phyloP scores from a whole-genome alignment of 2,888 invertebrate genomes.

The Drosophila putrida region DNA sequence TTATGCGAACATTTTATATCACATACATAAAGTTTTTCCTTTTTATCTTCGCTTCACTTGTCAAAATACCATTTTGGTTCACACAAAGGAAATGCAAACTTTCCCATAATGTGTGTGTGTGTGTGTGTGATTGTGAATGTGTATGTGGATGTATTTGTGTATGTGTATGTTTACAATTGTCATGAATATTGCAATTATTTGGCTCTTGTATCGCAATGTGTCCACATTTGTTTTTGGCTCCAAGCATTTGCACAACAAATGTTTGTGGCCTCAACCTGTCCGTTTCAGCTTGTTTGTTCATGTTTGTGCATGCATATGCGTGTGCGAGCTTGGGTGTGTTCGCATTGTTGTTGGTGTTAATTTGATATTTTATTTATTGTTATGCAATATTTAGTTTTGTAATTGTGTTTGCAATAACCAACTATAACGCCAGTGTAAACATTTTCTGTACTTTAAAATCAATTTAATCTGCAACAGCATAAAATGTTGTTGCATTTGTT shows the following conservation, averaged over 20 bases:
- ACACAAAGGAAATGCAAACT: conserved; percentile 69
- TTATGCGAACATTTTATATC: conserved; percentile 41
- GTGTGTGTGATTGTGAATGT: conserved; percentile 21
- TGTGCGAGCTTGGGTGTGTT: conserved; percentile 17
- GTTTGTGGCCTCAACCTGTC: conserved; percentile 62
- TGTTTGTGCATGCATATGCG: conserved; percentile 13
- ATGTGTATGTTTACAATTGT: conserved; percentile 59
- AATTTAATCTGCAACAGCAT: conserved; percentile 45
- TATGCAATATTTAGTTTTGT: conserved; percentile 73
- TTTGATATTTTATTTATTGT: conserved; percentile 79
- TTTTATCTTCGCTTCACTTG: conserved; percentile 46
- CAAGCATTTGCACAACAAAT: conserved; percentile 75
- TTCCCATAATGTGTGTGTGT: conserved; percentile 28
- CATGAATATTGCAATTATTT: conserved; percentile 80
- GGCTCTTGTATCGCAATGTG: conserved; percentile 65
- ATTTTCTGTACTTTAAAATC: conserved; percentile 50
- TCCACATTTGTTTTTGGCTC: conserved; percentile 66
- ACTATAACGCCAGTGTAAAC: conserved; percentile 13
- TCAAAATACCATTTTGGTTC: conserved; percentile 51
- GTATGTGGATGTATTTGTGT: conserved; percentile 36
- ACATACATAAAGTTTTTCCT: conserved; percentile 39
- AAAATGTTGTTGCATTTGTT: conserved; percentile 12
- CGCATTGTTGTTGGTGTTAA: conserved; percentile 68
- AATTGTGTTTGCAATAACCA: conserved; percentile 69
- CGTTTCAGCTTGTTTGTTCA: conserved; percentile 14